Evolutionary conservation across 37 sponge, comb jelly and placozoan genomes (phyloP).

Genomic region (Hexactinellida sp.): DNA sequence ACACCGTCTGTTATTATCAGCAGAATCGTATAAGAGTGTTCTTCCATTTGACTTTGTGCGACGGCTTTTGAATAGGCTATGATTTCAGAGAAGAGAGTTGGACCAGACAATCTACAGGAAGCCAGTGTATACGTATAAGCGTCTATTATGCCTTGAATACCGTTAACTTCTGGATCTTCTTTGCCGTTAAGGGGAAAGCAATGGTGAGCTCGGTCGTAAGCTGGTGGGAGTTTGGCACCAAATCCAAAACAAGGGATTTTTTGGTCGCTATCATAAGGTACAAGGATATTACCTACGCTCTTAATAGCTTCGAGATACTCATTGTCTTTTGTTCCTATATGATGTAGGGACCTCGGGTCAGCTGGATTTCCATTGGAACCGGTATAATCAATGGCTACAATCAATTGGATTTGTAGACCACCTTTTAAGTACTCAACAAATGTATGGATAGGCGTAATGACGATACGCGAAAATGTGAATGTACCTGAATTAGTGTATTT

Average conservation of each 20-base stretch:
- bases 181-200: constrained; percentile 74
- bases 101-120: constrained; percentile 52
- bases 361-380: constrained; percentile 69
- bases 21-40: constrained; percentile 52
- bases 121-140: constrained; percentile 53
- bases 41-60: constrained; percentile 24
- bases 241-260: constrained; percentile 72
- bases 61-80: constrained; percentile 40
- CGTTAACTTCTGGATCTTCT: constrained; percentile 47
- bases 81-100: constrained; percentile 63
- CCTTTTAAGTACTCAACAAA: constrained; percentile 65
- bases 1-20: constrained; percentile 80
- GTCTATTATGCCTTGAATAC: constrained; percentile 69
- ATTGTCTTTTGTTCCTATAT: constrained; percentile 57
- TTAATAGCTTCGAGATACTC: constrained; percentile 61
- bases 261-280: constrained; percentile 73
- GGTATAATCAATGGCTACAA: constrained; percentile 69
- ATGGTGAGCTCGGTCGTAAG: constrained; percentile 50
- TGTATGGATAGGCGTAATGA: constrained; percentile 42
- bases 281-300: constrained; percentile 65
- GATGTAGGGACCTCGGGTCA: constrained; percentile 43
- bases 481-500: constrained; percentile 64
- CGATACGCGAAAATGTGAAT: neutral
- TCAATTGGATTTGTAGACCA: constrained; percentile 60
- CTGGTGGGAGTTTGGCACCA: constrained; percentile 57